phyloP scores from a whole-genome alignment of 2,113 vertebrate species.

The Genyomyrus donnyi region DNA sequence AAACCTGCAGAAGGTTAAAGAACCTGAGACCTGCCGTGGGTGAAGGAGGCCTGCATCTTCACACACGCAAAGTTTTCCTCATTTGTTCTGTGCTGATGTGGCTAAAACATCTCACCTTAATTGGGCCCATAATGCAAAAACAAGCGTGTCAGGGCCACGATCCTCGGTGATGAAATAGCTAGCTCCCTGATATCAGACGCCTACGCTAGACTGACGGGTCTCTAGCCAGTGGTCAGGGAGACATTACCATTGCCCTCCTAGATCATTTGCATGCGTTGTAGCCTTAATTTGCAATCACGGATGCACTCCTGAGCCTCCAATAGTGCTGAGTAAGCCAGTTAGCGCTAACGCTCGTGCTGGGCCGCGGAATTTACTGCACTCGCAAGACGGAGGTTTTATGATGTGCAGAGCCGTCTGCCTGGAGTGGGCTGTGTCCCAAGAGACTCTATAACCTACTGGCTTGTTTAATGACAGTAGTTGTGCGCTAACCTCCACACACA shows the following conservation, averaged over 20 bases:
- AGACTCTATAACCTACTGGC: constrained; percentile 13
- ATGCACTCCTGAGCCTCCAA: constrained; percentile 11
- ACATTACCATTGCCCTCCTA: constrained; percentile 14
- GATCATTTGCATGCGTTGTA: constrained; percentile 17
- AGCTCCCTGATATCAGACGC: neutral
- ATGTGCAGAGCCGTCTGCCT: constrained; percentile 10
- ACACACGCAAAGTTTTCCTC: constrained; percentile 25
- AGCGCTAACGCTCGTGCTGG: neutral
- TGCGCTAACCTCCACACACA: neutral
- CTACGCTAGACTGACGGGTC: neutral
- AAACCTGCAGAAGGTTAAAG: constrained; percentile 36
- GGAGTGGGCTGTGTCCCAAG: constrained; percentile 5
- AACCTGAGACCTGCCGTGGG: neutral
- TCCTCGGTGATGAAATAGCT: constrained; percentile 20
- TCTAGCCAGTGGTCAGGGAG: constrained; percentile 3
- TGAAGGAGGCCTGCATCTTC: constrained; percentile 26
- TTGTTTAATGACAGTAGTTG: constrained; percentile 16
- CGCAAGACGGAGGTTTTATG: constrained; percentile 18
- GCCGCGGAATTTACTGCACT: constrained; percentile 17
- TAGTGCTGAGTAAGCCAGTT: constrained; percentile 23
- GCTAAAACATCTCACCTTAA: constrained; percentile 16
- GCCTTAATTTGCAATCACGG: constrained; percentile 20
- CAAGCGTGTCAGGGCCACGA: constrained; percentile 10
- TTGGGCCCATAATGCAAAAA: constrained; percentile 4
- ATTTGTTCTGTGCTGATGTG: constrained; percentile 16